Evolutionary conservation across 2,888 invertebrate species (phyloP).

Genomic region (Rutpela maculata): DNA sequence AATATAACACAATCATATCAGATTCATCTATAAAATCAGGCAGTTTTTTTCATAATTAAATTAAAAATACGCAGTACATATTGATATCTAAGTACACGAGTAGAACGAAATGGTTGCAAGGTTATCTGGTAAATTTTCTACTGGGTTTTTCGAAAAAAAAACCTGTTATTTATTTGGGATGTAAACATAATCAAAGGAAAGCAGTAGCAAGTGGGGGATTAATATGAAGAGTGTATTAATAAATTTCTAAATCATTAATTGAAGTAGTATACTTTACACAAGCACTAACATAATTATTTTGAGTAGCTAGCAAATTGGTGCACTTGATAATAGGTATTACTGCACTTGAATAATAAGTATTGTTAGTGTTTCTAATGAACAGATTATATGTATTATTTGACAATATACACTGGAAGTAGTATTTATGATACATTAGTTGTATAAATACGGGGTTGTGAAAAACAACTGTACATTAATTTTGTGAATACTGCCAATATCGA

Average conservation of each 20-base stretch:
- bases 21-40: slow-evolving; percentile 50
- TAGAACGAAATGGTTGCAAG: slow-evolving; percentile 35
- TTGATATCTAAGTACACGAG: slow-evolving; percentile 33
- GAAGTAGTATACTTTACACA: slow-evolving; percentile 57
- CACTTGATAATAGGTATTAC: slow-evolving; percentile 40
- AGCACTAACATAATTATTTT: slow-evolving; percentile 54
- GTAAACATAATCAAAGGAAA: slow-evolving; percentile 34
- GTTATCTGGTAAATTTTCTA: slow-evolving; percentile 12
- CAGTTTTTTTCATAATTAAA: slow-evolving; percentile 47
- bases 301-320: slow-evolving; percentile 49
- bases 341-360: slow-evolving; percentile 34
- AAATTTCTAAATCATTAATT: slow-evolving; percentile 54
- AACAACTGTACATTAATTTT: too few relatives aligned
- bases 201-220: slow-evolving; percentile 51
- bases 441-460: too few relatives aligned
- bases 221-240: slow-evolving; percentile 54
- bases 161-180: not conserved
- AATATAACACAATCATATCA: slow-evolving; percentile 53
- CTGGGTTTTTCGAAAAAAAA: slow-evolving; percentile 8
- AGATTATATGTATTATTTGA: not conserved
- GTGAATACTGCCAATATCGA: too few relatives aligned
- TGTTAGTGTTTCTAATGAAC: slow-evolving; percentile 22
- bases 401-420: not conserved
- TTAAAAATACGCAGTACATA: slow-evolving; percentile 41
- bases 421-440: not conserved